Conservation (phyloP, 1,140 invertebrate species). For the Nasonia vitripennis region DNA sequence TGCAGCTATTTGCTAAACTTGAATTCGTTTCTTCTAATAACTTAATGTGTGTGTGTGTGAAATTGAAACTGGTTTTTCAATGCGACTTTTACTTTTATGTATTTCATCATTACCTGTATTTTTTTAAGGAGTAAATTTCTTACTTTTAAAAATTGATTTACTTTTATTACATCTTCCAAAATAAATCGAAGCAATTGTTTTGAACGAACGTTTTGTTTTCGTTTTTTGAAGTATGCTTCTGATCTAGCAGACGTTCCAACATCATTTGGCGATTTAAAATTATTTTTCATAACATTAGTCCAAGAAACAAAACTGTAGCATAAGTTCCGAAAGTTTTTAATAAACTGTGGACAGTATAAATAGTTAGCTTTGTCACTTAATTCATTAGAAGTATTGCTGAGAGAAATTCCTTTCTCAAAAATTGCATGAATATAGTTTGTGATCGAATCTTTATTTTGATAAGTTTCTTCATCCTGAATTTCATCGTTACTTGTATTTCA, state of each 20-base stretch:
- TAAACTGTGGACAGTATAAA: neutral
- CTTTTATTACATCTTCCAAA: neutral
- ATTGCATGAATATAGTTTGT: no score
- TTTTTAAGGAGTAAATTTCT: neutral
- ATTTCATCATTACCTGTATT: neutral
- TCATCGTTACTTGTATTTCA: neutral
- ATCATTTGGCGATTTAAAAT: neutral
- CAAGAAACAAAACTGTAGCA: neutral
- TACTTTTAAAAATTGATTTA: neutral
- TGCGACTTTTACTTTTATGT: no score
- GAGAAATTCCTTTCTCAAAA: no score
- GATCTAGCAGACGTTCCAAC: neutral
- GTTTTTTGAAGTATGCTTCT: slow-evolving; percentile 10
- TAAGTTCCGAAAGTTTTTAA: neutral
- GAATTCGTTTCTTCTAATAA: no score
- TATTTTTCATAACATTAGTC: neutral
- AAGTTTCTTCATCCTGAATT: neutral
- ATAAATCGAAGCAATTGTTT: neutral
- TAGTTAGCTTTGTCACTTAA: neutral
- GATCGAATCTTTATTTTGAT: neutral
- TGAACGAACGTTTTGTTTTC: neutral
- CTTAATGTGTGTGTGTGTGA: no score
- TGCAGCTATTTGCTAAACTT: no score
- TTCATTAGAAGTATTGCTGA: no score
- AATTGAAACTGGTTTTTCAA: no score